Base-by-base conservation (phyloP, 2,113 vertebrate species). In the Peromyscus polionotus region DNA sequence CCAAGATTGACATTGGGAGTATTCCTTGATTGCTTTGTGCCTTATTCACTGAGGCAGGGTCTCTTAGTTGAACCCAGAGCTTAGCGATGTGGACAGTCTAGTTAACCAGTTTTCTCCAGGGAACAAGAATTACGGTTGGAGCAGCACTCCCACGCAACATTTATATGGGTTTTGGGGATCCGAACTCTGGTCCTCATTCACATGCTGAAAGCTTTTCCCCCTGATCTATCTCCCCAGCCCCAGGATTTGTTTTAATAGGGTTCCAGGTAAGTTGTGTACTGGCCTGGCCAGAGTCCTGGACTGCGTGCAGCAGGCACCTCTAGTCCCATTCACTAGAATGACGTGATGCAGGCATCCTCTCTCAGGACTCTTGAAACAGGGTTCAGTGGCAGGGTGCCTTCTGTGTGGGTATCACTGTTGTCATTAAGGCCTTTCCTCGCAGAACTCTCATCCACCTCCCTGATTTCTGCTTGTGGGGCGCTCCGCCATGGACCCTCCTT, bases 341-440 rank as follows among this genome's bases (percentile, higher is more conserved):
- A 17, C 57, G 19, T 28, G 11, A 5, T 6, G 39, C 26, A 33
- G 26, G 42, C 45, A 16, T 14, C 19, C 11, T 51, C 33, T 87
- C 88, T 92, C 67, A 28, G 57, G 39, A 57, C 61, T 59, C 80
- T 67, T 24, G 3, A 22, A 93, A 73, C 59, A 48, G 48, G 61
- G 7, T 8, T 16, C n/a, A 13, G 45, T 12, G 13, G 33, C 5
- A 6, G 51, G 39, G 26, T 0, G 0, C 68, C 36, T 72, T 19
- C 3, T 13, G 39, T 51, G 5, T 0, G 1, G 77, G 45, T 16
- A 22, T 51, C n/a, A 0, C 12, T 45, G 17, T 57, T 20, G 11
- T 61, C 7, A 7, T 67, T 24, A 59, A 54, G 81, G 39, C 54
- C 81, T 54, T 92, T 68, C 28, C 61, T 73, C 42, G 7, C 20